Evolutionary conservation across 2,888 invertebrate genomes (phyloP).

Genomic region (Zaprionus lineosus): DNA sequence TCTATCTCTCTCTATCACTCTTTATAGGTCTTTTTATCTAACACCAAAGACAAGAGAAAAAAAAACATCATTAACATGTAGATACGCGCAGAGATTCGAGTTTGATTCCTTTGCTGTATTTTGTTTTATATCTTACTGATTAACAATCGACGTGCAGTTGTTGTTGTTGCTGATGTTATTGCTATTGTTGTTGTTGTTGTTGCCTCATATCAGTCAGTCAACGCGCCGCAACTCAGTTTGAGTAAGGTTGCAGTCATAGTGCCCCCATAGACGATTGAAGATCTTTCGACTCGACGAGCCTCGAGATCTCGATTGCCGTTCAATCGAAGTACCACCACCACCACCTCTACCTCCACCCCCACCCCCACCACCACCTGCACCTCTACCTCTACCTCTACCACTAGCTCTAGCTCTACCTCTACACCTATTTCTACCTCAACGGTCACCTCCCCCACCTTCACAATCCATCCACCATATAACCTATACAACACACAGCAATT

Average conservation of each 20-base stretch:
- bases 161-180: conserved; percentile 26
- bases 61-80: conserved; percentile 74
- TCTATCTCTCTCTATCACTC: background rate
- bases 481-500: no score
- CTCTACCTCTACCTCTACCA: conserved; percentile 12
- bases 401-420: background rate
- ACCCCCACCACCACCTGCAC: background rate
- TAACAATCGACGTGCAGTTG: conserved; percentile 66
- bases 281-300: conserved; percentile 31
- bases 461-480: no score
- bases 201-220: conserved; percentile 72
- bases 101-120: conserved; percentile 66
- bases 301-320: conserved; percentile 61
- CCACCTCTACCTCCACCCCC: background rate
- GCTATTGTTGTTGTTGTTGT: conserved; percentile 33
- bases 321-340: conserved; percentile 59
- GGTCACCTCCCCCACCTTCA: background rate
- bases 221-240: conserved; percentile 67
- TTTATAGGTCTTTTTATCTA: conserved; percentile 44
- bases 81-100: conserved; percentile 69
- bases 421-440: background rate
- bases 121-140: conserved; percentile 79
- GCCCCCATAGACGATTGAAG: conserved; percentile 48
- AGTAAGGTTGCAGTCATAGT: conserved; percentile 63
- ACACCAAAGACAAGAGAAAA: conserved; percentile 28